Percentiles rank a stretch among this genome's conserved stretches.
Evolutionary conservation across 2,888 invertebrate species (phyloP).

Genomic region (Drosophila multiciliata): DNA sequence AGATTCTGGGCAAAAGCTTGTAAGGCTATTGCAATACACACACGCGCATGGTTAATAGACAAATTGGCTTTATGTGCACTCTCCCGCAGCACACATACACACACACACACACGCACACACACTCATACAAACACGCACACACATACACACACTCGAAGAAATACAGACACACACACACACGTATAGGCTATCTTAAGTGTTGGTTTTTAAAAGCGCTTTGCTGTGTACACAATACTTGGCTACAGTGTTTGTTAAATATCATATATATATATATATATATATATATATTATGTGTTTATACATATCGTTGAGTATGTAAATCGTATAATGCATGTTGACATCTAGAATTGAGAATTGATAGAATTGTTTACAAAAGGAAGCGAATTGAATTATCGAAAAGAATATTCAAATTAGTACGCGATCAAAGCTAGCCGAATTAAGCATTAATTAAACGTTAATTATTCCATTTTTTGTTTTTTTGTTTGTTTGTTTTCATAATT

Average conservation of each 20-base stretch:
- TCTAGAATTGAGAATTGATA: constrained; percentile 63
- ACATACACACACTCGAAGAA: neutral
- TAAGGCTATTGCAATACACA: constrained; percentile 36
- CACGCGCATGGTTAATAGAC: constrained; percentile 39
- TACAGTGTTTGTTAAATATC: constrained; percentile 51
- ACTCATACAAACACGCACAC: neutral
- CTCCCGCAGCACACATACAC: constrained; percentile 4
- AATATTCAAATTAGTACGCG: constrained; percentile 9
- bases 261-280: constrained; percentile 14
- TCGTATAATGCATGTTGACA: constrained; percentile 71
- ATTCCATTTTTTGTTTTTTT: constrained; percentile 12
- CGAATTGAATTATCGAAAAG: constrained; percentile 23
- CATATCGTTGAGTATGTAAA: constrained; percentile 57
- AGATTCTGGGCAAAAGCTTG: constrained; percentile 16
- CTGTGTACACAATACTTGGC: constrained; percentile 52
- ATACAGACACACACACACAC: constrained; percentile 12
- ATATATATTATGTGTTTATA: constrained; percentile 37
- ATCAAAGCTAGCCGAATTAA: constrained; percentile 64
- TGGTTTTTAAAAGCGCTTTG: constrained; percentile 58
- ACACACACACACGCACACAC: constrained; percentile 1
- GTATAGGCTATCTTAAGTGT: constrained; percentile 35
- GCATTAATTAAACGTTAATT: constrained; percentile 55
- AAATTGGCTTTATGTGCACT: constrained; percentile 29
- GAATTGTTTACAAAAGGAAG: constrained; percentile 55
- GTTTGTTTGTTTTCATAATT: constrained; percentile 36